Evolutionary conservation across 2,888 invertebrate species (phyloP), one percentile per base, ranked within the genome.

Genomic region (Mylabris sibirica): DNA sequence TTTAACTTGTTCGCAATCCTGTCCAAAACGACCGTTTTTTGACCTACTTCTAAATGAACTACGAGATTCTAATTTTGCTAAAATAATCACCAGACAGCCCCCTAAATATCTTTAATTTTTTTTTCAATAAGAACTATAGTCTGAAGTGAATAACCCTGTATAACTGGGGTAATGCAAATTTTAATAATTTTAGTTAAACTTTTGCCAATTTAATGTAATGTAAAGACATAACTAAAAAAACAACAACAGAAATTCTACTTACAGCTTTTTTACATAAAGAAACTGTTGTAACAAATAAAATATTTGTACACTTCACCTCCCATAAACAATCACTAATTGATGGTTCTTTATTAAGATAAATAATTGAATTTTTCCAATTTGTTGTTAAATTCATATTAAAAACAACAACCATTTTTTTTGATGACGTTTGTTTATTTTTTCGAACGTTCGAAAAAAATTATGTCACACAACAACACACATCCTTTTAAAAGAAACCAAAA

Each of bases 241-340:
- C 2, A 12, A 44, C n/a, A 44, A n/a, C n/a, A 44, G 3, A 44
- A 44, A n/a, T 4, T 44, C 17, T 44, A 44, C 81, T 82, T 74
- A 82, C 82, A 71, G 74, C 75, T 75, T 81, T 81, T 72, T 80
- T 82, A 67, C 76, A 77, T 61, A 73, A 57, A 11, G 76, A 78
- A 26, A 81, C 77, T 11, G 74, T 73, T 4, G 81, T 78, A 59
- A 81, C 82, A 63, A 82, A 77, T 69, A 82, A 73, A 49, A 83
- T 77, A 63, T 80, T 76, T 63, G 77, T 67, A 9, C 66, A 64
- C 12, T 66, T 69, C 41, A 70, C 76, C 63, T 81, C 81, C 66
- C 78, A 77, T 35, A 84, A 74, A 72, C 85, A 85, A 75, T 85
- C 85, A 30, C 80, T 78, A 34, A 85, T 74, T 60, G 84, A 84